A percentile compares a stretch with the other conserved stretches of the same genome.
Conservation (phyloP, 2,888 invertebrate genomes). For the Diplolepis rosae region DNA sequence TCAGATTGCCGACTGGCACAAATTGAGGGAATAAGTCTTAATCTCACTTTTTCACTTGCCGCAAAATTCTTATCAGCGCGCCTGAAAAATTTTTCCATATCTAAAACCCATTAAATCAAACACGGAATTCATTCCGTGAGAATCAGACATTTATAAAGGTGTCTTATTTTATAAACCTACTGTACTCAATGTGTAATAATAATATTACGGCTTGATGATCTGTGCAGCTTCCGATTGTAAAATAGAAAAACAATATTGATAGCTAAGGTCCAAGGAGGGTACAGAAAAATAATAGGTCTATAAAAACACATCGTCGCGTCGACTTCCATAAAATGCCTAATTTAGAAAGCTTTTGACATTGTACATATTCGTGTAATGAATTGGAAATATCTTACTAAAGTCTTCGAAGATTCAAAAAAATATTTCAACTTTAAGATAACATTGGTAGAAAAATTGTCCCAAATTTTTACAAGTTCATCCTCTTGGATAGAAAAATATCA, state of each 20-base stretch:
- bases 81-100: constrained; percentile 38
- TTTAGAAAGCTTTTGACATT: constrained; percentile 11
- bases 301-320: background rate
- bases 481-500: background rate
- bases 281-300: background rate
- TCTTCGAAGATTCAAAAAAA: constrained; percentile 1
- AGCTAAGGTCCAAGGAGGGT: constrained; percentile 6
- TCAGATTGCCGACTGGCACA: constrained; percentile 99
- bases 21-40: constrained; percentile 86
- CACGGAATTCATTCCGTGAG: constrained; percentile 33
- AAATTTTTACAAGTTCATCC: background rate
- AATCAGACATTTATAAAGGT: constrained; percentile 31
- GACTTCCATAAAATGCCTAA: constrained; percentile 26
- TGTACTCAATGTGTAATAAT: constrained; percentile 24
- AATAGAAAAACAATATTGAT: constrained; percentile 11
- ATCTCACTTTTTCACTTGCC: constrained; percentile 36
- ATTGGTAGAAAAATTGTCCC: constrained; percentile 15
- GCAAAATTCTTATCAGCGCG: constrained; percentile 22
- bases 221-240: constrained; percentile 29
- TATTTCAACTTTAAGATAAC: background rate
- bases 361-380: constrained; percentile 5
- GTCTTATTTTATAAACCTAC: constrained; percentile 38
- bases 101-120: constrained; percentile 32
- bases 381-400: background rate
- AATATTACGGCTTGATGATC: constrained; percentile 22